Percentiles rank a stretch among this genome's conserved stretches.
Conservation (phyloP, 2,797 vertebrate genomes). For the Echeneis naucrates region DNA sequence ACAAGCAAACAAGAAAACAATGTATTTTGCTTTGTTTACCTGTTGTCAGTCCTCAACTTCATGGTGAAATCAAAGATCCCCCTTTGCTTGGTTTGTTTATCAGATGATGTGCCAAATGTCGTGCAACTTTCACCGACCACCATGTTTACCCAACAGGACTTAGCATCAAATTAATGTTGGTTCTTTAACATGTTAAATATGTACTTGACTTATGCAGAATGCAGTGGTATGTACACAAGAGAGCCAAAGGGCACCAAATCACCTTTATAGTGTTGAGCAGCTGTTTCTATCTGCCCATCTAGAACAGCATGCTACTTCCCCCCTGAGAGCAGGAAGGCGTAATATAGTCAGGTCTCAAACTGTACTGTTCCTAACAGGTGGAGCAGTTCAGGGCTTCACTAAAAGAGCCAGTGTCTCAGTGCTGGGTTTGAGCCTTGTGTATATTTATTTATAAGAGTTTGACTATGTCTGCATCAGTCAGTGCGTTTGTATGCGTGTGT, state of each 20-base stretch:
- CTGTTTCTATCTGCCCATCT: conserved; percentile 64
- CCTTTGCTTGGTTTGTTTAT: neutral
- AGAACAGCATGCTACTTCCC: conserved; percentile 64
- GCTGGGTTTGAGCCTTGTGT: conserved; percentile 30
- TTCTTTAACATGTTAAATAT: conserved; percentile 17
- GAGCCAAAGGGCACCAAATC: conserved; percentile 46
- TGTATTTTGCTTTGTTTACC: neutral
- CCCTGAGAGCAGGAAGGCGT: conserved; percentile 50
- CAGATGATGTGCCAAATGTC: neutral
- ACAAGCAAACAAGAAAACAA: neutral
- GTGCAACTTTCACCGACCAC: neutral
- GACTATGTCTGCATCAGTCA: conserved; percentile 57
- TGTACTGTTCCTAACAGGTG: conserved; percentile 64
- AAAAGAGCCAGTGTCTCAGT: conserved; percentile 51
- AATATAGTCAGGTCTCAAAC: conserved; percentile 56
- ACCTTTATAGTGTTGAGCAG: conserved; percentile 61
- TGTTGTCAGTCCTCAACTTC: too few relatives aligned
- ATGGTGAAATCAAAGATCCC: neutral
- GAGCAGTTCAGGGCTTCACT: conserved; percentile 43
- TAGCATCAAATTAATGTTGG: neutral
- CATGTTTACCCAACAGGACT: conserved; percentile 1
- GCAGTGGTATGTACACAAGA: conserved; percentile 19
- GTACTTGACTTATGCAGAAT: conserved; percentile 35
- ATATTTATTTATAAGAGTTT: conserved; percentile 60
- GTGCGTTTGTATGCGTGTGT: conserved; percentile 36